phyloP scores from a whole-genome alignment of 2,797 vertebrate genomes.

The Acridotheres tristis region DNA sequence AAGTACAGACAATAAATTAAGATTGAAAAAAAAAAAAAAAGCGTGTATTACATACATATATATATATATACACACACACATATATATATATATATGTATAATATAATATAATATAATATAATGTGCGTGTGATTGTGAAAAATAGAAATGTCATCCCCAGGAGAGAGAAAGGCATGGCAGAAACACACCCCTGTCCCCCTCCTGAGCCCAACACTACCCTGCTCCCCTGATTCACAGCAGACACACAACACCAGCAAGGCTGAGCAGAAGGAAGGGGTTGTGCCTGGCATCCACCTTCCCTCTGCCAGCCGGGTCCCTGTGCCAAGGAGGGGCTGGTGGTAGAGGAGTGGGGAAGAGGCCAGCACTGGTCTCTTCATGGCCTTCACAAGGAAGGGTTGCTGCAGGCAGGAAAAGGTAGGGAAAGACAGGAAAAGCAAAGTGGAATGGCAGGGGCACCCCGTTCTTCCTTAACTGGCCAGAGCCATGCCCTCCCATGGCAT shows the following conservation, averaged over 20 bases:
- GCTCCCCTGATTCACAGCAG: conserved; percentile 23
- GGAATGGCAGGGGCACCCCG: background rate
- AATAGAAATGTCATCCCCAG: conserved; percentile 41
- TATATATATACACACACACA: background rate
- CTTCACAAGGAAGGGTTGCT: background rate
- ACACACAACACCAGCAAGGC: conserved; percentile 39
- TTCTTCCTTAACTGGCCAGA: background rate
- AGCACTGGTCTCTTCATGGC: conserved; percentile 22
- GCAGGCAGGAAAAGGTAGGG: background rate
- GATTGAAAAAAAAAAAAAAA: conserved; percentile 27
- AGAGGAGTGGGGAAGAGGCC: conserved; percentile 15
- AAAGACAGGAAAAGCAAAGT: conserved; percentile 17
- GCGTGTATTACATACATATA: background rate
- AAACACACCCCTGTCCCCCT: background rate
- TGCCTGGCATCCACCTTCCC: background rate
- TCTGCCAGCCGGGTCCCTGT: background rate
- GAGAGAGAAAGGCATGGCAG: conserved; percentile 33
- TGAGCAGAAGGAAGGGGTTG: background rate
- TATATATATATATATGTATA: background rate
- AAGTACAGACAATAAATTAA: conserved; percentile 67
- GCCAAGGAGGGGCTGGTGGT: background rate
- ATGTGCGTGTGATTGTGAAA: conserved; percentile 61
- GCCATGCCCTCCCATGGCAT: background rate
- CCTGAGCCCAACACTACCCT: conserved; percentile 1
- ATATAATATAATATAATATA: conserved; percentile 24